Conservation (phyloP, 2,797 vertebrate genomes). For the Leptatherina wallacei region DNA sequence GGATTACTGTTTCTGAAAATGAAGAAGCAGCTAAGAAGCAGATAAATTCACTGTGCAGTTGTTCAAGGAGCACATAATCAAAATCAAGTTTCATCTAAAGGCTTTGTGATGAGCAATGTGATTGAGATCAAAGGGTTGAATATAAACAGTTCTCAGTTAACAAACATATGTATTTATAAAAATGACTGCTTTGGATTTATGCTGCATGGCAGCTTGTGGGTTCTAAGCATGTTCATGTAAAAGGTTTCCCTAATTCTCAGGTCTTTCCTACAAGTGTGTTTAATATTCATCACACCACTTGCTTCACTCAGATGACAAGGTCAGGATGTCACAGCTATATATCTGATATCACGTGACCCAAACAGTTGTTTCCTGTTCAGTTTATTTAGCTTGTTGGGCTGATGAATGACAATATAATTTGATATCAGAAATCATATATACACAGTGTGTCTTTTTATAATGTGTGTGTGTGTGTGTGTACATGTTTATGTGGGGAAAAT, state of each 20-base stretch:
- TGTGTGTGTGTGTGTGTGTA: conserved; percentile 26
- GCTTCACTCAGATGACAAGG: conserved; percentile 20
- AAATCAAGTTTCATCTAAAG: conserved; percentile 8
- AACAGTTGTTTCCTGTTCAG: conserved; percentile 50
- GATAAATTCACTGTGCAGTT: background rate
- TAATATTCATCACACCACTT: background rate
- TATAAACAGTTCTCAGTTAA: background rate
- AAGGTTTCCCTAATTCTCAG: background rate
- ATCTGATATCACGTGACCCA: conserved; percentile 61
- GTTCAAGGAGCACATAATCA: conserved; percentile 9
- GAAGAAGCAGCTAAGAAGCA: conserved; percentile 5
- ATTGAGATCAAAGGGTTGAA: conserved; percentile 7
- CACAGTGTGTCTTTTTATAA: conserved; percentile 46
- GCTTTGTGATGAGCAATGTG: background rate
- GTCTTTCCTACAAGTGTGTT: background rate
- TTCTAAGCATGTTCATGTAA: background rate
- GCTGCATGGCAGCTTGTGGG: background rate
- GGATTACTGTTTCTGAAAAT: background rate
- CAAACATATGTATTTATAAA: conserved; percentile 2
- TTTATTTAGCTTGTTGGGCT: conserved; percentile 71
- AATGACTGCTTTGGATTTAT: background rate
- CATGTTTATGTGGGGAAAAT: background rate
- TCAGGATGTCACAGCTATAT: conserved; percentile 28
- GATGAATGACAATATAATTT: conserved; percentile 73
- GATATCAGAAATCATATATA: conserved; percentile 29